These are phyloP conservation scores for Eira barbara DNA, from an alignment of 2,113 vertebrate genomes.

Conservation along the genomic window DNA sequence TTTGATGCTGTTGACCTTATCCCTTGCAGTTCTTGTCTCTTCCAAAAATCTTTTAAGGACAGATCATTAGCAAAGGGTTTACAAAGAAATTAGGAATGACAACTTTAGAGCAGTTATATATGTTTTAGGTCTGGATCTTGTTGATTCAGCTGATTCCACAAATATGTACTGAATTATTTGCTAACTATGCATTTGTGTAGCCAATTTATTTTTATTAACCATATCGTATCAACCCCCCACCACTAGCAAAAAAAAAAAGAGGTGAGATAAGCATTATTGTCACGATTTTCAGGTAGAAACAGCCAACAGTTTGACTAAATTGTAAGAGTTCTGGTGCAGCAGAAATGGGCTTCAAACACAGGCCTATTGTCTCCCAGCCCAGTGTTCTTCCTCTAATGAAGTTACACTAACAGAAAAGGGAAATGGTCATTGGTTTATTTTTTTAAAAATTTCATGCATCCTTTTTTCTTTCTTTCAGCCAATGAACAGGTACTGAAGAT, in stretches of 20 bases:
- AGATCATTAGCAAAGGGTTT: neutral
- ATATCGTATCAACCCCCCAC: no score
- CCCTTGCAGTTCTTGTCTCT: neutral
- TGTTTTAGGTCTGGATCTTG: slow-evolving; percentile 19
- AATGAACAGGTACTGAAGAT: neutral
- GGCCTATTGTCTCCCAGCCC: neutral
- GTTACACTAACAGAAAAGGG: neutral
- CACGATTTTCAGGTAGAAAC: neutral
- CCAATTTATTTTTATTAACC: slow-evolving; percentile 15
- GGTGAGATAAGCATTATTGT: neutral
- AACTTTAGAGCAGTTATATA: neutral
- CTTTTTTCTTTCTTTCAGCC: neutral
- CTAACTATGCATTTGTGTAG: neutral
- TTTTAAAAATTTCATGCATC: neutral
- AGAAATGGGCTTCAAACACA: neutral
- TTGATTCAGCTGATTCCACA: slow-evolving; percentile 20
- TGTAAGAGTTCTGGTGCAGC: neutral
- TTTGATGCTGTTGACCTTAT: neutral
- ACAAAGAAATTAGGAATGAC: slow-evolving; percentile 4
- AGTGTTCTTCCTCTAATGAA: neutral
- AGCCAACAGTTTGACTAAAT: neutral
- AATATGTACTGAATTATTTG: neutral
- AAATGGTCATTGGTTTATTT: neutral
- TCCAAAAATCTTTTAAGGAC: neutral
- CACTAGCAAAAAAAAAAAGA: neutral